Evolutionary conservation across 2,797 vertebrate species (phyloP).

Genomic region (Epinephelus awoara): DNA sequence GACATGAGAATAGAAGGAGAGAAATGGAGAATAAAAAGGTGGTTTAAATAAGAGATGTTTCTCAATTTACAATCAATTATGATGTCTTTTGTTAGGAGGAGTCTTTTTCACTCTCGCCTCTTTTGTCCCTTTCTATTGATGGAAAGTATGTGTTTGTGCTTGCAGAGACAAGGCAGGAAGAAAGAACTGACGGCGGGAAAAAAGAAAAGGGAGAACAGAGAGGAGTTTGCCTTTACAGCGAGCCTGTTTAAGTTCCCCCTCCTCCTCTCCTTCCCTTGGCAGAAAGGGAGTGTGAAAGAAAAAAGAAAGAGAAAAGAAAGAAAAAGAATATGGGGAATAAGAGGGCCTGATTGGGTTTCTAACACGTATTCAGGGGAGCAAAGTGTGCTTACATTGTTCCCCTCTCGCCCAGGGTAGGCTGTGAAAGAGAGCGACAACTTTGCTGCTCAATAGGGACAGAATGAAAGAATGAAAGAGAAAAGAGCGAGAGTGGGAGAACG

Average conservation of each 20-base stretch:
- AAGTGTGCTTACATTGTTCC: slow-evolving; percentile 81
- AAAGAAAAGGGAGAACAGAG: slow-evolving; percentile 62
- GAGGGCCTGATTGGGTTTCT: slow-evolving; percentile 84
- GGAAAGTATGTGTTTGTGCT: slow-evolving; percentile 54
- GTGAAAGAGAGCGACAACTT: slow-evolving; percentile 79
- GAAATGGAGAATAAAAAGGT: slow-evolving; percentile 3
- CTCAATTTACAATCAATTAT: slow-evolving; percentile 93
- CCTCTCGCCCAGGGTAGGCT: slow-evolving; percentile 56
- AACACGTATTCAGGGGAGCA: slow-evolving; percentile 79
- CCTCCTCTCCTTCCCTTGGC: slow-evolving; percentile 24
- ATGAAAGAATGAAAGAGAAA: slow-evolving; percentile 62
- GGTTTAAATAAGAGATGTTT: slow-evolving; percentile 84
- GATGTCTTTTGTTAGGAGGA: slow-evolving; percentile 53
- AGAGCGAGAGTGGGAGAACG: slow-evolving; percentile 65
- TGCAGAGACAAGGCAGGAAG: slow-evolving; percentile 60
- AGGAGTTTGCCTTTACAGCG: slow-evolving; percentile 65
- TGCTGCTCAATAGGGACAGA: slow-evolving; percentile 71
- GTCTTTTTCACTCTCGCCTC: slow-evolving; percentile 49
- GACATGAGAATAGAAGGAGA: not conserved
- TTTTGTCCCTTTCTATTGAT: slow-evolving; percentile 55
- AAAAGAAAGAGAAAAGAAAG: slow-evolving; percentile 52
- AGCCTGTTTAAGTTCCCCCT: slow-evolving; percentile 54
- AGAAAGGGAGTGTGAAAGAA: slow-evolving; percentile 60
- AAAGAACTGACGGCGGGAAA: slow-evolving; percentile 53
- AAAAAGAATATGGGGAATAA: slow-evolving; percentile 73